Percentiles rank a stretch among this genome's conserved stretches.
These are phyloP conservation scores for Ochotona princeps DNA, from an alignment of 2,113 vertebrate species.

Conservation along the genomic window DNA sequence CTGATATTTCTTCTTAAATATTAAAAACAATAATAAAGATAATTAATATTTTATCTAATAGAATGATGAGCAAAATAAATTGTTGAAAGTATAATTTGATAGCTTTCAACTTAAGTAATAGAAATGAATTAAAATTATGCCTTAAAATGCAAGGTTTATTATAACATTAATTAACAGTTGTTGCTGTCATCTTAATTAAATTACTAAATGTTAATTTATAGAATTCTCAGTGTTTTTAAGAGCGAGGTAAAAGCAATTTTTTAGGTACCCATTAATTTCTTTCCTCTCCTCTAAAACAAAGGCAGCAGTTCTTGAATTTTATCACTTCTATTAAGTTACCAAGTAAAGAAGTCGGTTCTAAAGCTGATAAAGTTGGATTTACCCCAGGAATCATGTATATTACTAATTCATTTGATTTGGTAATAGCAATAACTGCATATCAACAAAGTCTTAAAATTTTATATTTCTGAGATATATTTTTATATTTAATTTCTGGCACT, in stretches of 20 bases:
- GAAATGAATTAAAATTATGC: conserved; percentile 36
- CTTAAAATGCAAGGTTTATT: conserved; percentile 42
- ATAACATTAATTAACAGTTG: conserved; percentile 26
- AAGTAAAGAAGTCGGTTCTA: not conserved
- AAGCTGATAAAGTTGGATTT: conserved; percentile 53
- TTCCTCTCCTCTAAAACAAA: conserved; percentile 21
- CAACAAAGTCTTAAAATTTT: conserved; percentile 35
- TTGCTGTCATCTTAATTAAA: not conserved
- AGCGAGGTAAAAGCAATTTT: conserved; percentile 6
- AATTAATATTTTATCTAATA: conserved; percentile 42
- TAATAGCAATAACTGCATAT: conserved; percentile 50
- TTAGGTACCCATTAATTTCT: conserved; percentile 1
- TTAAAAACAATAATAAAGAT: conserved; percentile 21
- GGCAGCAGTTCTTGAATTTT: conserved; percentile 34
- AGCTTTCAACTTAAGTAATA: conserved; percentile 49
- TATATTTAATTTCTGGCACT: conserved; percentile 36
- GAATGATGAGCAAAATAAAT: conserved; percentile 37
- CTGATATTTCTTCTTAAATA: conserved; percentile 1
- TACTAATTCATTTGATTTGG: conserved; percentile 65
- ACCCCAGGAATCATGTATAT: conserved; percentile 31
- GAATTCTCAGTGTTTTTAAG: not conserved
- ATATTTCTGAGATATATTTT: conserved; percentile 56
- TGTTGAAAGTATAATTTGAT: conserved; percentile 20
- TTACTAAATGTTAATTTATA: not conserved
- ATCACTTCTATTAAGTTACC: conserved; percentile 56